Evolutionary conservation across 2,888 invertebrate genomes (phyloP), one percentile per base, ranked within the genome.

Genomic region (Heteromyza rotundicornis): DNA sequence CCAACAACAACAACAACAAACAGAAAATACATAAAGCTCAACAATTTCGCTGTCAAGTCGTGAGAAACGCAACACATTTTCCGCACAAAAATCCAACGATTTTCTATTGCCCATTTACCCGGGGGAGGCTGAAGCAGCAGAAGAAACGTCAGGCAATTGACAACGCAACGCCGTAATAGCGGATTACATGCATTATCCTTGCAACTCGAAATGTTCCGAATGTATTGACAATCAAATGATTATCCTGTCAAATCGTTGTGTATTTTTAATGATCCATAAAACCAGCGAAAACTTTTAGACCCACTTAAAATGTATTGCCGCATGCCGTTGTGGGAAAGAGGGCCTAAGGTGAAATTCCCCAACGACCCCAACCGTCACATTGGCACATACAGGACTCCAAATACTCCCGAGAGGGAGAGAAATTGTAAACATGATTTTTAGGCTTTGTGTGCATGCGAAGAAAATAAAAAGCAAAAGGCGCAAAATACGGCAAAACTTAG

Each of bases 161-260:
- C 77, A 73, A 75, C 70, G 73, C 70, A 53, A 49, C 57, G 70
- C 68, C 72, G 73, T 79, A 79, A 79, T 79, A 79, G 79, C 76
- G 79, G 79, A 79, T 79, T 79, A 79, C 79, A 79, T 72, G 79
- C 75, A 77, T 79, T 79, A 79, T 78, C 78, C 77, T 70, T 60
- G 68, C 74, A 70, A 63, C 55, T 62, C 44, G 23, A 40, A 40
- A 17, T 16, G 17, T 44, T 70, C 72, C 19, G 71, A 73, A 70
- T 74, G 70, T 76, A 77, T 77, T 75, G 75, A 72, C 77, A 76
- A 76, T 75, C 71, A 77, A 77, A 72, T 71, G 76, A 77, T 79
- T 78, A 72, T 69, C 63, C 70, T 71, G 68, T 64, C 67, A 66
- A 66, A 62, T 62, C 60, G 57, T 63, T 59, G 63, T 65, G 40